Evolutionary conservation across 2,797 vertebrate genomes (phyloP).

Genomic region (Liasis olivaceus): DNA sequence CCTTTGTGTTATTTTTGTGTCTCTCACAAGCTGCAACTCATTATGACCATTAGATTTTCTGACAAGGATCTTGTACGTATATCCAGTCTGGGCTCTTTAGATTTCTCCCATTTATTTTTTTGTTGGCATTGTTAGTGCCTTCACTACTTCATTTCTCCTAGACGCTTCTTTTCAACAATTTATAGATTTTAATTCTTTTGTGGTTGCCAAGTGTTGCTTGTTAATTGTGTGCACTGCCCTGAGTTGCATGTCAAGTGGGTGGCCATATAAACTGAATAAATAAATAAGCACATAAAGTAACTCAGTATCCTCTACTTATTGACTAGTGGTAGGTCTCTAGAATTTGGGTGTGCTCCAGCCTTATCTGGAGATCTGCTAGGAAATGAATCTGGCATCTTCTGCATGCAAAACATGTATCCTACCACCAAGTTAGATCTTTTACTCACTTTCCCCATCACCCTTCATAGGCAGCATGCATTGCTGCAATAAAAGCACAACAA

Average conservation of each 20-base stretch:
- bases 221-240: background rate
- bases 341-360: background rate
- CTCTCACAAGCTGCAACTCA: background rate
- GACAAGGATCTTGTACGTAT: background rate
- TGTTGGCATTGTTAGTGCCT: background rate
- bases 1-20: background rate
- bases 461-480: background rate
- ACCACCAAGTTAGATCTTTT: background rate
- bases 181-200: background rate
- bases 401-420: background rate
- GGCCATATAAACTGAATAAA: background rate
- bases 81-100: background rate
- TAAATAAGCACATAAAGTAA: background rate
- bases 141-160: background rate
- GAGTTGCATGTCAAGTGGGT: background rate
- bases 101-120: background rate
- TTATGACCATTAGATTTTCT: background rate
- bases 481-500: background rate
- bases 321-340: background rate
- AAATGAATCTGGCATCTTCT: background rate
- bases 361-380: background rate
- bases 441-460: background rate
- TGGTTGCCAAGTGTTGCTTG: background rate
- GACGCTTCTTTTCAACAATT: background rate
- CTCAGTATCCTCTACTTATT: background rate